Evolutionary conservation across 1,140 invertebrate genomes (phyloP), one percentile per base, ranked within the genome.

Genomic region (Archivesica marissinica): DNA sequence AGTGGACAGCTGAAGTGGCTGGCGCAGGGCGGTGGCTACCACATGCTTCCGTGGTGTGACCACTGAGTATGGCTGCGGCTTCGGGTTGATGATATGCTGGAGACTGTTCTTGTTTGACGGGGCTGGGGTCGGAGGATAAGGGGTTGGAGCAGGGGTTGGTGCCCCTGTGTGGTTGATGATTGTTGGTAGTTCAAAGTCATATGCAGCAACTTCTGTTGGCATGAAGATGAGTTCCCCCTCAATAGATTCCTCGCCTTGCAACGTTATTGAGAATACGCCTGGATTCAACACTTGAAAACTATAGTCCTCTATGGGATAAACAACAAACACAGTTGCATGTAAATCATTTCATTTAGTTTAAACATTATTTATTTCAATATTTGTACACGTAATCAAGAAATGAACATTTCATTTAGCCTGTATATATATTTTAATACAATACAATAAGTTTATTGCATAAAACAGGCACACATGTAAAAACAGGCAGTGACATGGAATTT

Each of bases 121-220:
- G 15, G 87, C 88, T 25, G 93, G 91, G 33, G 90, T 91, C 7
- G 91, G 89, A 20, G 90, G 93, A 85, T 90, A 89, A 11, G 90
- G 92, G 7, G 90, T 92, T 13, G 90, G 89, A 35, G 89, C 87
- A 15, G 91, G 93, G 25, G 89, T 80, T 25, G 91, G 92, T 56
- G 88, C 92, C 35, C 85, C 86, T 23, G 90, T 88, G 61, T 91
- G 83, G 85, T 94, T 94, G 44, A 94, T 91, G 35, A 90, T 78
- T 28, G 93, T 90, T 33, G 93, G 92, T 87, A 94, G 90, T 13
- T 93, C 81, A 85, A 94, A 94, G 81, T 94, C 92, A 91, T 94
- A 94, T 0, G 93, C 91, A 30, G 93, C 93, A n/a, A 94, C 92
- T 91, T 94, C 92, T 35, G 89, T 89, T 66, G 94, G 94, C 54